Evolutionary conservation across 2,113 vertebrate species (phyloP).

Genomic region (Hippocampus zosterae): DNA sequence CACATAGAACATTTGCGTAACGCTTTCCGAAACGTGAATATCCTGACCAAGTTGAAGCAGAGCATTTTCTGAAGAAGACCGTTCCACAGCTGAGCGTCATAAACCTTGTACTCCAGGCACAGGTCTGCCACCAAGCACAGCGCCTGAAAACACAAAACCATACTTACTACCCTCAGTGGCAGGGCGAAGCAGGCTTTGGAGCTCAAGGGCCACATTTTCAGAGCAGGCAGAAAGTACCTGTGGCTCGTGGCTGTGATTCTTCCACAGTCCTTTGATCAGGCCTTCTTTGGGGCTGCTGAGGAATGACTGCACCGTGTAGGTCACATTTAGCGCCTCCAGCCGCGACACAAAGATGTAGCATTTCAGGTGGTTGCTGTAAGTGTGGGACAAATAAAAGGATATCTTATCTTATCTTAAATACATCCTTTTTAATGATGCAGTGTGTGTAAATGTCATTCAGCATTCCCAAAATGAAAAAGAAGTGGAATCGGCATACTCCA

Average conservation of each 20-base stretch:
- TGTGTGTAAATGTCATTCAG: not conserved
- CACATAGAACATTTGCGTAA: not conserved
- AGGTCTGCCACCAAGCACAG: slow-evolving; percentile 87
- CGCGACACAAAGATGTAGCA: slow-evolving; percentile 85
- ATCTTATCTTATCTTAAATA: too few species aligned
- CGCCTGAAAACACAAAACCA: slow-evolving; percentile 69
- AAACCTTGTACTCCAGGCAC: slow-evolving; percentile 86
- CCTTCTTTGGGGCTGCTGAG: slow-evolving; percentile 90
- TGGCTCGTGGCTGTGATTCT: slow-evolving; percentile 91
- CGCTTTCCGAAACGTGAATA: not conserved
- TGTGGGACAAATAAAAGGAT: too few species aligned
- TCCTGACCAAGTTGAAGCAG: slow-evolving; percentile 83
- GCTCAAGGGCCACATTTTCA: too few species aligned
- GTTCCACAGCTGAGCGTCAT: slow-evolving; percentile 88
- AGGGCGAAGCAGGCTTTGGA: too few species aligned
- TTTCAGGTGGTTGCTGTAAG: slow-evolving; percentile 83
- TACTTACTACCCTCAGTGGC: too few species aligned
- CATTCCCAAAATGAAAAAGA: not conserved
- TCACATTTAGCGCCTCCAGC: slow-evolving; percentile 89
- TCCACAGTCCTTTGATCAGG: slow-evolving; percentile 95
- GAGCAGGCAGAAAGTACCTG: slow-evolving; percentile 63
- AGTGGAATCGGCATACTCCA: slow-evolving; percentile 73
- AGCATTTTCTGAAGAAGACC: slow-evolving; percentile 89
- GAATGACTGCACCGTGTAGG: slow-evolving; percentile 87
- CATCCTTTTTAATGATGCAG: too few species aligned